These are phyloP conservation scores for Rhyacophila evoluta DNA, from an alignment of 2,888 invertebrate species.

Conservation along the genomic window DNA sequence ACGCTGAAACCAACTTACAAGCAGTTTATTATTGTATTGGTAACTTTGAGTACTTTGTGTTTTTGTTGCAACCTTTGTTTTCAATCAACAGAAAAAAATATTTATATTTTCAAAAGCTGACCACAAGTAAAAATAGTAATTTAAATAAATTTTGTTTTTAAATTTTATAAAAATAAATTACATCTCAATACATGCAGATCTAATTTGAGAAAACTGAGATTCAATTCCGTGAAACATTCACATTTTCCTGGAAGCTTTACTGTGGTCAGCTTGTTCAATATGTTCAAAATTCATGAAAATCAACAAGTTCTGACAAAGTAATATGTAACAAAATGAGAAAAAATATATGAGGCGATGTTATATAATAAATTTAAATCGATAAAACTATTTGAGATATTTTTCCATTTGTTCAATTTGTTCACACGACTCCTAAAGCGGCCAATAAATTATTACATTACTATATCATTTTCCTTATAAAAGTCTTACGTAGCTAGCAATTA, in stretches of 20 bases:
- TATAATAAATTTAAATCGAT: background rate
- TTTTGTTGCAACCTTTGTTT: too few relatives aligned
- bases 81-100: too few relatives aligned
- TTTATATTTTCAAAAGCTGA: too few relatives aligned
- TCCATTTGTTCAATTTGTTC: background rate
- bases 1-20: too few relatives aligned
- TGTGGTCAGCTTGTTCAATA: background rate
- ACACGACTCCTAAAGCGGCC: background rate
- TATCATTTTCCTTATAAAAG: background rate
- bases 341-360: background rate
- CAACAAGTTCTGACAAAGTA: background rate
- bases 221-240: too few relatives aligned
- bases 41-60: too few relatives aligned
- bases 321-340: background rate
- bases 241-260: background rate
- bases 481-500: slow-evolving; percentile 12
- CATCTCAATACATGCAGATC: too few relatives aligned
- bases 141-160: too few relatives aligned
- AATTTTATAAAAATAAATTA: too few relatives aligned
- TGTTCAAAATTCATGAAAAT: background rate
- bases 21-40: too few relatives aligned
- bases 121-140: too few relatives aligned
- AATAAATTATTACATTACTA: background rate
- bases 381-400: background rate
- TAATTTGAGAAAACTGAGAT: too few relatives aligned